Base-by-base conservation (phyloP, 1,140 invertebrate genomes). In the Rhopalosiphum maidis region DNA sequence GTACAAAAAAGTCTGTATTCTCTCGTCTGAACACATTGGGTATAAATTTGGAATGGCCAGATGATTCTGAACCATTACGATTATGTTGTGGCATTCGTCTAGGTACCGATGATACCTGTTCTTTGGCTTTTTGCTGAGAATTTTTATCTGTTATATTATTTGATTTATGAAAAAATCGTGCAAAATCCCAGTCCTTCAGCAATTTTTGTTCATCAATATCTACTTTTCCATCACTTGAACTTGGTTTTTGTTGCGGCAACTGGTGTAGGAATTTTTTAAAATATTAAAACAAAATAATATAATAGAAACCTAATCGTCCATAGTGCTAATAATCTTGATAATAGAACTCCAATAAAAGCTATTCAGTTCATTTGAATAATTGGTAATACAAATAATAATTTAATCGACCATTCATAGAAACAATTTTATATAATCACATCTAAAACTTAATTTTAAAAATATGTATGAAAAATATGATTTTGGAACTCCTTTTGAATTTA, bases 131-230 rank as follows among this genome's bases (percentile, higher is more conserved):
- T 35, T 91, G 92, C 87, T 94, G 86, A 55, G 60, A 88, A 68
- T 94, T 46, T 93, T 94, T 94, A 11, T 94, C 93, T 30, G 89
- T 41, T 46, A 89, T 94, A 93, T 93, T 94, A 94, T 95, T 95
- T 95, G 96, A 96, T 48, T 96, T 96, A 94, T 97, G 97, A 95
- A 98, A 98, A 96, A 98, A 98, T 95, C 97, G 96, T 94, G 97
- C 97, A 95, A 98, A 97, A 95, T 98, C 97, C 97, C 97, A 98
- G 94, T 98, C 97, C 95, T 97, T 97, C 88, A 98, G 95, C 54
- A 98, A 96, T 68, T 97, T 96, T 85, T 97, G 96, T 95, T 97
- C 97, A 94, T 97, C 97, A 94, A 96, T 95, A 94, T 97, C 96
- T 93, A 86, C 15, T 86, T 93, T 93, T 7, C 48, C 48, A 85